phyloP scores from a whole-genome alignment of 1,140 invertebrate genomes.

The Ips nitidus region DNA sequence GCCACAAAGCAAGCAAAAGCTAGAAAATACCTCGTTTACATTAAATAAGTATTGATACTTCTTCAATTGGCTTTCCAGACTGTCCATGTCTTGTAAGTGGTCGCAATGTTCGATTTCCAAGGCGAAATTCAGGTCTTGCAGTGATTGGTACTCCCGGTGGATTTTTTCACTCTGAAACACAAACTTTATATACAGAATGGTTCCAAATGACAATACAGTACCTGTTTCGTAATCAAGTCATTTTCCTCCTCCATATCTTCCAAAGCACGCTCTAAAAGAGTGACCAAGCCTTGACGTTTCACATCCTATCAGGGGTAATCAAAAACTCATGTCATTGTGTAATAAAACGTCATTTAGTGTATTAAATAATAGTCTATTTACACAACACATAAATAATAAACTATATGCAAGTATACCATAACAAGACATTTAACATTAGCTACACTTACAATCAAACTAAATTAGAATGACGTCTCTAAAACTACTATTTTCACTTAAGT shows the following conservation, averaged over 20 bases:
- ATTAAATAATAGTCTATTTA: no score
- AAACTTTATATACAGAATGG: neutral
- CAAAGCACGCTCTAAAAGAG: constrained; percentile 13
- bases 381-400: no score
- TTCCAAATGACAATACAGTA: neutral
- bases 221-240: constrained; percentile 22
- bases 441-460: no score
- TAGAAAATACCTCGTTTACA: constrained; percentile 39
- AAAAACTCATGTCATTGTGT: neutral
- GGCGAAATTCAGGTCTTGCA: constrained; percentile 44
- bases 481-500: no score
- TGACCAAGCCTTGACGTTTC: constrained; percentile 22
- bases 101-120: constrained; percentile 48
- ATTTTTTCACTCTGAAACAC: constrained; percentile 24
- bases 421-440: no score
- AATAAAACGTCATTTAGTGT: neutral
- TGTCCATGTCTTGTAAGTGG: constrained; percentile 44
- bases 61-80: constrained; percentile 44
- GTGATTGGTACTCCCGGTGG: constrained; percentile 35
- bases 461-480: no score
- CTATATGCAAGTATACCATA: no score
- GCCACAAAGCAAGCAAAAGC: constrained; percentile 12
- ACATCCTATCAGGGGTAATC: constrained; percentile 11
- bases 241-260: constrained; percentile 31
- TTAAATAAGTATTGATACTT: constrained; percentile 47